These are phyloP conservation scores for Physocephala rufipes DNA, from an alignment of 2,888 invertebrate genomes.

Conservation along the genomic window DNA sequence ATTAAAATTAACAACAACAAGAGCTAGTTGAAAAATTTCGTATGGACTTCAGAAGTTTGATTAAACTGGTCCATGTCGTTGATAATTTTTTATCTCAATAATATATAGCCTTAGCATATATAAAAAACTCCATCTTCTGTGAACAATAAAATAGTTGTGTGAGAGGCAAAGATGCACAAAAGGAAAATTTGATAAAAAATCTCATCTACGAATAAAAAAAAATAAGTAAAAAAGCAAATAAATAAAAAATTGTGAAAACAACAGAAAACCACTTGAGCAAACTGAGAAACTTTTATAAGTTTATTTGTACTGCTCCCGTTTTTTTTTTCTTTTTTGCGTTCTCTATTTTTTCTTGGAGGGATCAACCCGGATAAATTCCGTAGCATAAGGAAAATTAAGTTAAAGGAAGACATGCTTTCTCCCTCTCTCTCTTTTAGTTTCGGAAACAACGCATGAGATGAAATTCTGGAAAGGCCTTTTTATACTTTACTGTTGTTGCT, in stretches of 20 bases:
- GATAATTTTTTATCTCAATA: slow-evolving; percentile 1
- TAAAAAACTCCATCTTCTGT: background rate
- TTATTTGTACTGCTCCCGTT: background rate
- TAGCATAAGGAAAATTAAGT: too few species aligned
- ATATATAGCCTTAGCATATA: too few species aligned
- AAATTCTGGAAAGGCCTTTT: too few species aligned
- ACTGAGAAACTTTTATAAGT: background rate
- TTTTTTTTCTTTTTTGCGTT: background rate
- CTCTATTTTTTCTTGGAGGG: background rate
- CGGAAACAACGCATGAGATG: too few species aligned
- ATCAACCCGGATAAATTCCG: too few species aligned
- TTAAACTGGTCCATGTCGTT: background rate
- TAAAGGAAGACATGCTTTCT: too few species aligned
- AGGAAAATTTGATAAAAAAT: background rate
- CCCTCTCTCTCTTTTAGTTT: too few species aligned
- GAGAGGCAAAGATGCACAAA: background rate
- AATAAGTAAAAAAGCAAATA: background rate
- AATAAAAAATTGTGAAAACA: background rate
- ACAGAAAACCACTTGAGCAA: background rate
- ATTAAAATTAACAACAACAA: background rate
- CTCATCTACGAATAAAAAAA: background rate
- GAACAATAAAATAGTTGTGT: background rate
- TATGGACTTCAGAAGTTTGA: background rate
- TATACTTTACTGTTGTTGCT: too few species aligned
- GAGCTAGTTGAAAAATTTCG: background rate